Evolutionary conservation across 2,797 vertebrate genomes (phyloP), one percentile per base, ranked within the genome.

Genomic region (Argentina silus): DNA sequence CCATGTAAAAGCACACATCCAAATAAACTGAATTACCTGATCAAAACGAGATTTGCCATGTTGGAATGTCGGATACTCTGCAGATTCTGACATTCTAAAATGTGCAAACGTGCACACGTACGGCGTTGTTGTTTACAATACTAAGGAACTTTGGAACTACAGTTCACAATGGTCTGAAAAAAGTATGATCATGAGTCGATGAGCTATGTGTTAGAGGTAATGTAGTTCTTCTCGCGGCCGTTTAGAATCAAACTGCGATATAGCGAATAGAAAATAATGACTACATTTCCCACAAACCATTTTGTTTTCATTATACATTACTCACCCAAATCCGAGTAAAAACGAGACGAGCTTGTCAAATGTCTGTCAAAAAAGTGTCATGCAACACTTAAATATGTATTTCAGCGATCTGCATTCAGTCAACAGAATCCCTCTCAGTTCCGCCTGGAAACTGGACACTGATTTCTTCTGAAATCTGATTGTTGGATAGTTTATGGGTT

Each of bases 1-100:
- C 27, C 27, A 36, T 36, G 1, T 36, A 36, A 36, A 36, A 36
- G 27, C 27, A 4, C 1, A 36, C 27, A 36, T 36, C 27, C 27
- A 4, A 36, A 4, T 36, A 36, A 36, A 36, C 27, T 63, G 1
- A 44, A 14, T 72, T 89, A 93, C 96, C 96, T 96, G 96, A 82
- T 95, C 91, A 86, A 95, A 97, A 79, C 95, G 95, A 2, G 95
- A 86, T 80, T 92, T 93, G n/a, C 95, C 95, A 71, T 92, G 88
- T 85, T 91, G 91, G 84, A 97, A 98, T 23, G 83, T 77, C 5
- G 93, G 93, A 15, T 88, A 90, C 23, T 85, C 89, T 12, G 83
- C 75, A 27, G 87, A 88, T 55, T 92, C 85, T 79, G 90, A 87
- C 92, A 95, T 93, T 45, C 2, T 82, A 62, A 57, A 2, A n/a